phyloP scores from a whole-genome alignment of 2,113 vertebrate genomes.

The chimpanzee (Pan troglodytes) region DNA sequence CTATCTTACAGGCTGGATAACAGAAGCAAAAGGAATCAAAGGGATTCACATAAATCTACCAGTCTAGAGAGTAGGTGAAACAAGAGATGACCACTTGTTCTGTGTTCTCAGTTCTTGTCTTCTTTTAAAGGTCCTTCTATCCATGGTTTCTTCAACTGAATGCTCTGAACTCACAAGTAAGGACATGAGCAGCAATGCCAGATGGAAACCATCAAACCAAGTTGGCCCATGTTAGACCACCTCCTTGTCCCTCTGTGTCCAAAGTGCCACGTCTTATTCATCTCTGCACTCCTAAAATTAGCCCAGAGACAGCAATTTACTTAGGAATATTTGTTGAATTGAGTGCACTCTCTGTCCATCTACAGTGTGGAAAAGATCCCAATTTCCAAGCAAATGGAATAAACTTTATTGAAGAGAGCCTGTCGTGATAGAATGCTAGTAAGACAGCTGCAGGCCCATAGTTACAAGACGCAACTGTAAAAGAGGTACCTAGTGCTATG shows the following conservation, averaged over 20 bases:
- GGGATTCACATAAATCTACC: accelerated
- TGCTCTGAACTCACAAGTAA: not conserved
- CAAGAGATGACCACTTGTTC: not conserved
- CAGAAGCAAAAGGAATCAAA: not conserved
- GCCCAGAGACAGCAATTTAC: not conserved
- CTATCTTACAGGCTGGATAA: no score
- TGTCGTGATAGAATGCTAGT: accelerated
- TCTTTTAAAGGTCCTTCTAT: not conserved
- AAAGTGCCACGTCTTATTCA: not conserved
- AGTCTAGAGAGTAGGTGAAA: not conserved
- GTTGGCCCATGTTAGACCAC: not conserved
- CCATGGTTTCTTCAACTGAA: not conserved
- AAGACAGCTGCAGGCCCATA: accelerated
- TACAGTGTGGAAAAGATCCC: accelerated
- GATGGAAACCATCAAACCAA: not conserved
- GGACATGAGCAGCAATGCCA: not conserved
- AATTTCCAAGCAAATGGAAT: not conserved
- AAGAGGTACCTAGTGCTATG: not conserved
- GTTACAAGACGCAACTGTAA: not conserved
- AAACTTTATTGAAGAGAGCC: not conserved
- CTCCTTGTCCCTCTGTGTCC: not conserved
- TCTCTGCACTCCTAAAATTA: not conserved
- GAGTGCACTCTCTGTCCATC: not conserved
- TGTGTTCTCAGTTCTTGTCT: no score
- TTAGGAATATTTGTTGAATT: not conserved